Conservation (phyloP, 2,888 invertebrate species). For the Chalcosyrphus nemorum region DNA sequence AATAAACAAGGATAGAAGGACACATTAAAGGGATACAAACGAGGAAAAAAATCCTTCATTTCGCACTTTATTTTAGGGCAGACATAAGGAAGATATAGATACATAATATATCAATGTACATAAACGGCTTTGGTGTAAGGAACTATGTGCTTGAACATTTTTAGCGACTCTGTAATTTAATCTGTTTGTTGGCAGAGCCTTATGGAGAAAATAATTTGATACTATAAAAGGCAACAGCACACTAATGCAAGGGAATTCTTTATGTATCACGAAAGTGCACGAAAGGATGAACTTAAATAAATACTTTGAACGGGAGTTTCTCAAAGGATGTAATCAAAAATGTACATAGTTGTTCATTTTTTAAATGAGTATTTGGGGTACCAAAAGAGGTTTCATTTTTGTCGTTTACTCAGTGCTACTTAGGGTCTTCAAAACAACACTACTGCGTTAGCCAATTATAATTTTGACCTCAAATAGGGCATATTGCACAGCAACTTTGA, state of each 20-base stretch:
- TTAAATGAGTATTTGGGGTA: too few relatives aligned
- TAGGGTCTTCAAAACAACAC: too few relatives aligned
- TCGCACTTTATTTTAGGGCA: constrained; percentile 34
- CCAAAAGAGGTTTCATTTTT: too few relatives aligned
- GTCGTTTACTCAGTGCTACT: too few relatives aligned
- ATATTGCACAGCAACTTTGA: too few relatives aligned
- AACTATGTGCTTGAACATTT: constrained; percentile 46
- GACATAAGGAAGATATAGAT: constrained; percentile 3
- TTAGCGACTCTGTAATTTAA: constrained; percentile 54
- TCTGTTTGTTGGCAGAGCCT: constrained; percentile 23
- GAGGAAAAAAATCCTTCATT: constrained; percentile 25
- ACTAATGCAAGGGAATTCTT: neutral
- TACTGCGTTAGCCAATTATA: neutral
- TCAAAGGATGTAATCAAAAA: neutral
- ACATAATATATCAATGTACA: neutral
- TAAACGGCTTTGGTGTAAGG: constrained; percentile 24
- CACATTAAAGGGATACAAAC: constrained; percentile 20
- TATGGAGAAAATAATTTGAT: constrained; percentile 49
- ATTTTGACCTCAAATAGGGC: too few relatives aligned
- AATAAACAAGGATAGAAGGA: constrained; percentile 13
- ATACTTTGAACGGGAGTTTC: neutral
- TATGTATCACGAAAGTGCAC: constrained; percentile 7
- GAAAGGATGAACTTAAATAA: neutral
- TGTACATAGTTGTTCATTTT: too few relatives aligned
- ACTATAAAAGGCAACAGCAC: constrained; percentile 43